Evolutionary conservation across 2,888 invertebrate genomes (phyloP), one percentile per base, ranked within the genome.

Genomic region (Hetaerina titia): DNA sequence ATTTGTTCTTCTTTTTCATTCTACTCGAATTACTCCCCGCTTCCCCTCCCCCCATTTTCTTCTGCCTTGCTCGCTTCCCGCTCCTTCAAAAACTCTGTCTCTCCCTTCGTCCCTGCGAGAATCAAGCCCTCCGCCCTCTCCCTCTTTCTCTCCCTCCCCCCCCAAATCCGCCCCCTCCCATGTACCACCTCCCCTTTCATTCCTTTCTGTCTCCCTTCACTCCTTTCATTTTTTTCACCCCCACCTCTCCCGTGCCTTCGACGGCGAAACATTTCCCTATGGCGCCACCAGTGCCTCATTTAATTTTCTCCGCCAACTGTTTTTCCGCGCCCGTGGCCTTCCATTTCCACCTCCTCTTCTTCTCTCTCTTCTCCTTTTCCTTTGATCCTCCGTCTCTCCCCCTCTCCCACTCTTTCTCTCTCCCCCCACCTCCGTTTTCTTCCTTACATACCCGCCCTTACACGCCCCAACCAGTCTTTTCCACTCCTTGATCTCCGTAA

Each of bases 221-320:
- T 15, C 0, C 58, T 58, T 58, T 25, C 19, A 15, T 56, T 89
- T 57, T 19, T 58, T 56, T 87, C 45, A n/a, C 13, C 25, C 25
- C 89, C 17, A 57, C 58, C n/a, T 89, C 64, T 31, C 22, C 64
- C 60, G 25, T 45, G 31, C 90, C 90, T 60, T 90, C 90, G 31
- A 90, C 90, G 63, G 90, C 90, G 90, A 64, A 90, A 63, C 63
- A 63, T 90, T 64, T 90, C 90, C 90, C 90, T 64, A 90, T 90
- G 63, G 45, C 90, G 90, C 90, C 90, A 90, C 63, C 90, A 31
- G 90, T 90, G 63, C 90, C 90, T 90, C 90, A 90, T 74, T 92
- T 74, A 92, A 92, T 92, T 92, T 92, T 92, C 92, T 92, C 74
- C 74, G 57, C 92, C 92, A 92, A 92, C 92, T 92, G 92, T 92